Evolutionary conservation across 2,797 vertebrate genomes (phyloP).

Genomic region (Sparus aurata): DNA sequence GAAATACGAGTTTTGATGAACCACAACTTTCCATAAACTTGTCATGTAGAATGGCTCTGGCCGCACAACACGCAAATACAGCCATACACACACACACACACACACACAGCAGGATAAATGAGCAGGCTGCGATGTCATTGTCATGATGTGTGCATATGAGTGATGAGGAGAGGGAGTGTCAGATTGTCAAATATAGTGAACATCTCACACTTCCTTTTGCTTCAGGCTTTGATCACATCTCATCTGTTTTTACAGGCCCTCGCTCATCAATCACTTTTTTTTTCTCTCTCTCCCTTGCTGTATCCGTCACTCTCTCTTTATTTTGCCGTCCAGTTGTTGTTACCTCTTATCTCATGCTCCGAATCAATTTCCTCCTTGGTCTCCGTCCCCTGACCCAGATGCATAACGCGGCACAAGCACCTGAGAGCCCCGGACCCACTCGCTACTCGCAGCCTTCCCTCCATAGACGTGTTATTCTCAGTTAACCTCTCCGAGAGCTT

Average conservation of each 20-base stretch:
- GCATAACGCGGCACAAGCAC: conserved; percentile 16
- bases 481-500: conserved; percentile 57
- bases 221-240: conserved; percentile 54
- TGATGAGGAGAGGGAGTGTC: conserved; percentile 47
- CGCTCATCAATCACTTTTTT: conserved; percentile 33
- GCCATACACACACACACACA: not conserved
- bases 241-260: conserved; percentile 35
- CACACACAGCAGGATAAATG: conserved; percentile 29
- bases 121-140: conserved; percentile 43
- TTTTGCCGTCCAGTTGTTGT: conserved; percentile 19
- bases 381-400: conserved; percentile 42
- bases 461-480: conserved; percentile 50
- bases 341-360: not conserved
- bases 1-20: not conserved
- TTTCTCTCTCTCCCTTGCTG: not conserved
- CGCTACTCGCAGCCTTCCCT: conserved; percentile 1
- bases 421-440: conserved; percentile 18
- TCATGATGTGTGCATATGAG: conserved; percentile 32
- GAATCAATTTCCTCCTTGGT: not conserved
- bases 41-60: not conserved
- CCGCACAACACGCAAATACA: not conserved
- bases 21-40: not conserved
- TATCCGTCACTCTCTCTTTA: not conserved
- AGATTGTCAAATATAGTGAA: conserved; percentile 54
- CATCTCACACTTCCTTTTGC: conserved; percentile 25